Base-by-base conservation (phyloP, 2,888 invertebrate species). In the Tetanocera ferruginea region DNA sequence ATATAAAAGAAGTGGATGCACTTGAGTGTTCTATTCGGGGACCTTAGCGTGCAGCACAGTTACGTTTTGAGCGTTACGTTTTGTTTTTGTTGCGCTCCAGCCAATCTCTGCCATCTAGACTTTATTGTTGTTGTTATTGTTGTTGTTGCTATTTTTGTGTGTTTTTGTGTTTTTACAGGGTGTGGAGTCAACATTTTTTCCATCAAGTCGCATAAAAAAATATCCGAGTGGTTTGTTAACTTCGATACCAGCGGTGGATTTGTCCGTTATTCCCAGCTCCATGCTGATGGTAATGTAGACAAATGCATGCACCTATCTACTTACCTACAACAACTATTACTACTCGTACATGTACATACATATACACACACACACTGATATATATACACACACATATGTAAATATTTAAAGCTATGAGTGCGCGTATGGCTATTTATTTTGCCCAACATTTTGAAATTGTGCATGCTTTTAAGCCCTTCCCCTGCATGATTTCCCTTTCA, bases 211-310 rank as follows among this genome's bases (percentile, higher is more conserved):
- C 85, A 88, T 89, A 88, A 88, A 88, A 88, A 89, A 90, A 84
- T 89, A 90, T 87, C 88, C 89, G 81, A 89, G 89, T 86, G 89
- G 90, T 86, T 87, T 89, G 86, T 86, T 89, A 86, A 89, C 88
- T 83, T 82, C 88, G 82, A 87, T 89, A 83, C 88, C 89, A 85
- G 88, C 87, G 83, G 87, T 88, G 86, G 89, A 89, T 86, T 88
- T 88, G 85, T 85, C 88, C 81, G 87, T 88, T 84, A 87, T 89
- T 85, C 88, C 89, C 84, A 87, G 85, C 85, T 87, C 89, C 79
- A 85, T 88, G 86, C 86, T 89, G 86, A 88, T 87, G 89, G 89
- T 89, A 89, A 89, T 83, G 88, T 87, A 87, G 66, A 31, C 19
- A 34, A 43, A 37, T 78, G 76, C 75, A 78, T 66, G 73, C 70